phyloP scores from a whole-genome alignment of 1,140 invertebrate genomes.

The Drosophila carrolli region DNA sequence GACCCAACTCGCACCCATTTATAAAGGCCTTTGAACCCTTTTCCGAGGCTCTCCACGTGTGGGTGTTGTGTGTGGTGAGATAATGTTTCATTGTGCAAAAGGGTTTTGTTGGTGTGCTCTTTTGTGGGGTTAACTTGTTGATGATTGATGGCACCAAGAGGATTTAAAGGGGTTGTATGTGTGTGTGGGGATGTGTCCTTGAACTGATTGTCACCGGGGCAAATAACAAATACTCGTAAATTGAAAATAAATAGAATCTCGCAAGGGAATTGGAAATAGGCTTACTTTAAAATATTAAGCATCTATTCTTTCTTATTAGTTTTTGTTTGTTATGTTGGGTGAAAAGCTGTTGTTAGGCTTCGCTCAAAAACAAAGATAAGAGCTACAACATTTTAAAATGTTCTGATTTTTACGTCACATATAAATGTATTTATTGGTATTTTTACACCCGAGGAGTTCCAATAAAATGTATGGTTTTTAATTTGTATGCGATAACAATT shows the following conservation, averaged over 20 bases:
- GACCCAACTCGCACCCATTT: constrained; percentile 11
- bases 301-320: not conserved
- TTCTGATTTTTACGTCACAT: no score
- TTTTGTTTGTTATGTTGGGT: no score
- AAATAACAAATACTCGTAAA: constrained; percentile 27
- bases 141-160: constrained; percentile 65
- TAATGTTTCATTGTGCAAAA: constrained; percentile 41
- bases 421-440: no score
- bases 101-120: constrained; percentile 28
- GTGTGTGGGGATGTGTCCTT: constrained; percentile 36
- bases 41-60: constrained; percentile 4
- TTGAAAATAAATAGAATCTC: constrained; percentile 23
- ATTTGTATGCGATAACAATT: no score
- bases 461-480: no score
- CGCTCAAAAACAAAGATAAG: no score
- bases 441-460: no score
- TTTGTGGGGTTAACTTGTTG: constrained; percentile 66
- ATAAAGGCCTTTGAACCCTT: constrained; percentile 50
- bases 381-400: no score
- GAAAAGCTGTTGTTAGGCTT: no score
- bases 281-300: constrained; percentile 1
- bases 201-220: constrained; percentile 31
- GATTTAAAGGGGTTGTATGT: constrained; percentile 24
- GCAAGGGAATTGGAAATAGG: constrained; percentile 2
- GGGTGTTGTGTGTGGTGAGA: constrained; percentile 31